Evolutionary conservation across 2,113 vertebrate species (phyloP).

Genomic region (Pachycephala philippinensis): DNA sequence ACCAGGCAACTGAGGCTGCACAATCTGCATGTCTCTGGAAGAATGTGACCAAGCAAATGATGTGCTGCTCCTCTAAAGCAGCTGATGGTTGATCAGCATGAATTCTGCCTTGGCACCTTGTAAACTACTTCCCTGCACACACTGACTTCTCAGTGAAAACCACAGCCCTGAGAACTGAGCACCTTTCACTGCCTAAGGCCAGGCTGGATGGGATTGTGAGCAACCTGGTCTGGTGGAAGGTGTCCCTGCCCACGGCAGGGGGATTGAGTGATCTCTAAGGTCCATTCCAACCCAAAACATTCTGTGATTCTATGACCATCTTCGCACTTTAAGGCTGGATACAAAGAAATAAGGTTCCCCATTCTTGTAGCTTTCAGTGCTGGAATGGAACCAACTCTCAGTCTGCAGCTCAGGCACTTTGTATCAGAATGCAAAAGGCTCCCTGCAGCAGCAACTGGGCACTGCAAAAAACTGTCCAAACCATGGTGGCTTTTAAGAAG

Average conservation of each 20-base stretch:
- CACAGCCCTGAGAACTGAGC: not conserved
- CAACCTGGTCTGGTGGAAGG: not conserved
- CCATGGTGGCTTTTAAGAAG: not conserved
- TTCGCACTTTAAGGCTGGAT: not conserved
- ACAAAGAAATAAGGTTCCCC: not conserved
- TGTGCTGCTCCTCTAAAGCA: not conserved
- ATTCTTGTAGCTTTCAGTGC: not conserved
- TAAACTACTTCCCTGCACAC: not conserved
- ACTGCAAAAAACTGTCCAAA: not conserved
- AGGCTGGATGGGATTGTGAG: not conserved
- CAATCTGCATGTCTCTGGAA: not conserved
- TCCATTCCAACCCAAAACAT: not conserved
- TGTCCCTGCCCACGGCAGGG: not conserved
- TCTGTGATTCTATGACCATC: not conserved
- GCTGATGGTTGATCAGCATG: not conserved
- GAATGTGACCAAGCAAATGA: not conserved
- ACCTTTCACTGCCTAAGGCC: not conserved
- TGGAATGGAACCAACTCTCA: not conserved
- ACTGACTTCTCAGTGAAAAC: not conserved
- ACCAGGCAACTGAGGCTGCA: not conserved
- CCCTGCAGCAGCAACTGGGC: not conserved
- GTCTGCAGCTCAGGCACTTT: not conserved
- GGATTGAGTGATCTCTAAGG: not conserved
- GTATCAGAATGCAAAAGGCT: not conserved
- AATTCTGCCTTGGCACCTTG: not conserved